phyloP scores from a whole-genome alignment of 2,888 invertebrate species.

The Sicus ferrugineus region DNA sequence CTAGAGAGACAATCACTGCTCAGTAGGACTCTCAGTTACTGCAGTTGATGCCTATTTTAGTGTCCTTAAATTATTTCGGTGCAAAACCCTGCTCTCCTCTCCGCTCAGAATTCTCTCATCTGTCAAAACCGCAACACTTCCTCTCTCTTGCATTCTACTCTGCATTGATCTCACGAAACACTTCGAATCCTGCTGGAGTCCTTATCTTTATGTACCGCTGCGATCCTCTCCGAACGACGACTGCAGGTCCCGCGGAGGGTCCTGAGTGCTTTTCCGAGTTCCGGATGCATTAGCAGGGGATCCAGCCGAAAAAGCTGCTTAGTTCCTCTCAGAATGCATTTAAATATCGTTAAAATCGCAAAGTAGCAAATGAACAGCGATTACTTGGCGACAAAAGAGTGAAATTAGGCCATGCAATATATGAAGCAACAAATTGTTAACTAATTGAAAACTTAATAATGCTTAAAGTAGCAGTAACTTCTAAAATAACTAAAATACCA shows the following conservation, averaged over 20 bases:
- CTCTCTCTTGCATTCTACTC: background rate
- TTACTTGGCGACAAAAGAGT: constrained; percentile 27
- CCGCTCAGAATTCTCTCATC: too few relatives aligned
- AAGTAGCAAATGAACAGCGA: constrained; percentile 38
- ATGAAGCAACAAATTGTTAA: constrained; percentile 38
- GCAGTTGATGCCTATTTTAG: background rate
- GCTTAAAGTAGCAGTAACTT: constrained; percentile 13
- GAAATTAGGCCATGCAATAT: constrained; percentile 40
- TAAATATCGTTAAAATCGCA: constrained; percentile 32
- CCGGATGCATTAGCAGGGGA: background rate
- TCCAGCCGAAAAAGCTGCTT: background rate
- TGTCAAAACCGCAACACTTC: too few relatives aligned
- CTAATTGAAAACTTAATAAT: constrained; percentile 35
- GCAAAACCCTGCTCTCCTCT: too few relatives aligned
- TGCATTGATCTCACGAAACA: constrained; percentile 38
- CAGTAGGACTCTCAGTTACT: background rate
- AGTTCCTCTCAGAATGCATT: constrained; percentile 50
- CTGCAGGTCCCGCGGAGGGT: too few relatives aligned
- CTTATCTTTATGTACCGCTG: too few relatives aligned
- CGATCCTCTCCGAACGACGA: too few relatives aligned
- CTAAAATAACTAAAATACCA: constrained; percentile 30
- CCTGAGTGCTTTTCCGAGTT: too few relatives aligned
- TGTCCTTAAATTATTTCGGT: too few relatives aligned
- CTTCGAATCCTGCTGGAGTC: constrained; percentile 15
- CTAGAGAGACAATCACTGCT: background rate